Percentiles rank a stretch among this genome's conserved stretches.
Conservation (phyloP, 1,140 invertebrate genomes). For the Caenorhabditis inopinata region DNA sequence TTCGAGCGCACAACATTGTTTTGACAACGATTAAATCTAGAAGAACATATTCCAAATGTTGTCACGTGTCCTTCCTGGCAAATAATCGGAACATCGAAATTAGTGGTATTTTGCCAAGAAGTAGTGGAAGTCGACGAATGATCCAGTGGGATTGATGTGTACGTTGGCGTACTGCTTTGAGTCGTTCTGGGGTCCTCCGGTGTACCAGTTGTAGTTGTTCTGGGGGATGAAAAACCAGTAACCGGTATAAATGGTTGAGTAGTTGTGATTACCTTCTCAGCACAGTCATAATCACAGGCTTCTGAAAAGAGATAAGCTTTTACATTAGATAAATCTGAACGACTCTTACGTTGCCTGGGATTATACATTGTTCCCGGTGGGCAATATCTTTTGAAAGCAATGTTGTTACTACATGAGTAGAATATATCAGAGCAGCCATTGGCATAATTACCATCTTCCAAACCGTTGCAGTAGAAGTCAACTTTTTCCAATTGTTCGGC, state of each 20-base stretch:
- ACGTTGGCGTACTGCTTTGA: no score
- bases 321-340: not conserved
- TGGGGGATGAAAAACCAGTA: not conserved
- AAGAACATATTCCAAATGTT: not conserved
- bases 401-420: not conserved
- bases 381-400: not conserved
- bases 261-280: not conserved
- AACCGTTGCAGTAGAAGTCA: constrained; percentile 2
- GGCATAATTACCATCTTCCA: not conserved
- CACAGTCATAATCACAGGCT: not conserved
- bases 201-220: not conserved
- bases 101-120: not conserved
- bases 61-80: not conserved
- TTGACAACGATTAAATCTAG: not conserved
- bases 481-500: not conserved
- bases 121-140: not conserved
- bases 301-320: not conserved
- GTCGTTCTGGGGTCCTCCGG: no score
- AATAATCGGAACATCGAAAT: not conserved
- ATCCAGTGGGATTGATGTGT: not conserved
- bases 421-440: not conserved
- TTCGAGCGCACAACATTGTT: not conserved
- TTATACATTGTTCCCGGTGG: not conserved
- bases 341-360: not conserved
- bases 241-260: not conserved